phyloP scores from a whole-genome alignment of 2,797 vertebrate species.

The Telmatherina bonti region DNA sequence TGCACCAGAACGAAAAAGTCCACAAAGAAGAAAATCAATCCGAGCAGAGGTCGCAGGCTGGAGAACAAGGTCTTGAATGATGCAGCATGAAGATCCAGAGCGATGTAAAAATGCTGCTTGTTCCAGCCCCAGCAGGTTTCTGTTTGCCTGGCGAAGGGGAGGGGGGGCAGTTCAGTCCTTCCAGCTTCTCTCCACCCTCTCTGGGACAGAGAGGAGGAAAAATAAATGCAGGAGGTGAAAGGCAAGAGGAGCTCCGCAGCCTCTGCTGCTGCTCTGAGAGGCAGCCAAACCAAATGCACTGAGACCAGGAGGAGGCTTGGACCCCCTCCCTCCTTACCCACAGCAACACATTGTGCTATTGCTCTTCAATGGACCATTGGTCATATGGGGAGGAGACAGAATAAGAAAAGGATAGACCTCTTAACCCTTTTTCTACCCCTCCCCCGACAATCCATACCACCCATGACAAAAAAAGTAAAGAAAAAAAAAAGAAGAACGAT shows the following conservation, averaged over 20 bases:
- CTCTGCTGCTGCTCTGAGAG: slow-evolving; percentile 63
- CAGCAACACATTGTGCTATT: slow-evolving; percentile 78
- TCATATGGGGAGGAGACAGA: slow-evolving; percentile 66
- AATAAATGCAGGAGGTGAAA: slow-evolving; percentile 66
- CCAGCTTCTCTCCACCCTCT: slow-evolving; percentile 73
- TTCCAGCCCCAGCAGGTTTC: slow-evolving; percentile 59
- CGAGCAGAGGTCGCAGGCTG: slow-evolving; percentile 25
- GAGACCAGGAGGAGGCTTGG: slow-evolving; percentile 33
- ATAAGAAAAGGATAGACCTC: slow-evolving; percentile 70
- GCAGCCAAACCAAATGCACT: slow-evolving; percentile 70
- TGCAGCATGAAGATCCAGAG: slow-evolving; percentile 42
- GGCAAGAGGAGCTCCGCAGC: slow-evolving; percentile 56
- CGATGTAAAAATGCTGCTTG: slow-evolving; percentile 47
- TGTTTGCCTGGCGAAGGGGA: slow-evolving; percentile 18
- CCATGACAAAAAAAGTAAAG: slow-evolving; percentile 34
- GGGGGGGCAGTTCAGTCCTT: slow-evolving; percentile 37
- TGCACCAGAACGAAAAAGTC: slow-evolving; percentile 2
- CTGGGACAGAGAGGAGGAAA: slow-evolving; percentile 62
- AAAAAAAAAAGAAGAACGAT: slow-evolving; percentile 31
- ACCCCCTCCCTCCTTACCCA: slow-evolving; percentile 61
- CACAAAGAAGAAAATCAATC: slow-evolving; percentile 9
- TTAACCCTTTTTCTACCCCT: slow-evolving; percentile 72
- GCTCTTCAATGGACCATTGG: slow-evolving; percentile 74
- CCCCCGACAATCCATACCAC: slow-evolving; percentile 49
- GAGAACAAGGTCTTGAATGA: slow-evolving; percentile 15